These are phyloP conservation scores for Chaetura pelagica DNA, from an alignment of 2,113 vertebrate species.

Conservation along the genomic window DNA sequence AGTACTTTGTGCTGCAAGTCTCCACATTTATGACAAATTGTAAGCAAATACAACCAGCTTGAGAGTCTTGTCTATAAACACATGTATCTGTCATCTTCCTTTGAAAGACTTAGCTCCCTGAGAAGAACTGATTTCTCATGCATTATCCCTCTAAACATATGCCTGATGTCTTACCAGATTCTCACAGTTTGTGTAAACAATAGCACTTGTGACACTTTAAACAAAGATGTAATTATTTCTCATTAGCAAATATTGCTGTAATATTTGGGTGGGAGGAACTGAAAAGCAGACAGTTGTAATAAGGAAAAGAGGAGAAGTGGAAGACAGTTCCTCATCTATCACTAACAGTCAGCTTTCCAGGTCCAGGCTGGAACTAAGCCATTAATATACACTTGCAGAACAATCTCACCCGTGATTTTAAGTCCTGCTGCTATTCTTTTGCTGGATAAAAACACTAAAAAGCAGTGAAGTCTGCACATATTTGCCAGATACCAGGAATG, in stretches of 20 bases:
- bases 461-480: not conserved
- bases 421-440: not conserved
- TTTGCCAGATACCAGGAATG: not conserved
- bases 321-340: not conserved
- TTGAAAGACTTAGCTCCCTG: not conserved
- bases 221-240: conserved; percentile 8
- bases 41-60: conserved; percentile 17
- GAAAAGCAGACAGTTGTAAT: not conserved
- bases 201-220: conserved; percentile 19
- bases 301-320: not conserved
- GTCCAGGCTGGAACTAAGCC: not conserved
- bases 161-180: conserved; percentile 15
- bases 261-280: conserved; percentile 2
- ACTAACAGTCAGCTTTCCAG: not conserved
- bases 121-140: not conserved
- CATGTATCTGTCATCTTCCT: conserved; percentile 21
- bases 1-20: not conserved
- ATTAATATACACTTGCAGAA: not conserved
- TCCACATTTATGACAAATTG: not conserved
- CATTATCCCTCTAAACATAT: conserved; percentile 11
- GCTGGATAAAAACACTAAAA: not conserved
- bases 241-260: not conserved
- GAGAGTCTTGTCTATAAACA: not conserved
- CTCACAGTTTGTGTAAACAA: conserved; percentile 25
- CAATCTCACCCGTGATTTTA: not conserved